Conservation (phyloP, 2,113 vertebrate genomes). For the Apteryx mantelli region DNA sequence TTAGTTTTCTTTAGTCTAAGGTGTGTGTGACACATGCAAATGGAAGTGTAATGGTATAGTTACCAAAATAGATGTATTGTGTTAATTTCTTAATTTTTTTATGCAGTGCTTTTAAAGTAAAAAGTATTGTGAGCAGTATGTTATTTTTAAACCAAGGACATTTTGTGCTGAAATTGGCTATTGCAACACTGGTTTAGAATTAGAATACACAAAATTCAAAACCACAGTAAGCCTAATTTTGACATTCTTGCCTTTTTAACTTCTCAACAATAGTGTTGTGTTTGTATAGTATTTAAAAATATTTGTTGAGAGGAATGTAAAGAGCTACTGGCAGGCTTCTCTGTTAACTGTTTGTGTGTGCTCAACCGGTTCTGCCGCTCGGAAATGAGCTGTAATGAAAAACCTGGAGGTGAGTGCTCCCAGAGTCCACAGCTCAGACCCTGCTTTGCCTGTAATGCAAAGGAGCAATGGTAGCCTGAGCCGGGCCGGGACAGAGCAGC, state of each 20-base stretch:
- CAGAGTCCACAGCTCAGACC: background rate
- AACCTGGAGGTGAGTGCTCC: background rate
- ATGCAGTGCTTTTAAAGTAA: slow-evolving; percentile 37
- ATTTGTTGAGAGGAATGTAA: slow-evolving; percentile 27
- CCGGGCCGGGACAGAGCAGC: background rate
- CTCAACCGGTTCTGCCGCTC: background rate
- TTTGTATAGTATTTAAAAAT: slow-evolving; percentile 51
- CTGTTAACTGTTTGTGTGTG: slow-evolving; percentile 3
- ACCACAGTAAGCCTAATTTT: slow-evolving; percentile 66
- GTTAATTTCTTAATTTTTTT: slow-evolving; percentile 14
- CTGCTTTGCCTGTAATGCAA: background rate
- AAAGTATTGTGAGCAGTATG: slow-evolving; percentile 16
- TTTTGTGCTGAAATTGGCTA: slow-evolving; percentile 57
- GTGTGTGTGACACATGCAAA: background rate
- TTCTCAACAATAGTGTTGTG: slow-evolving; percentile 52
- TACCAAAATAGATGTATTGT: slow-evolving; percentile 4
- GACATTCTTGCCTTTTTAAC: slow-evolving; percentile 48
- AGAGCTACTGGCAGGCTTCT: slow-evolving; percentile 40
- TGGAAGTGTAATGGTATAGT: background rate
- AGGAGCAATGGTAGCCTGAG: background rate
- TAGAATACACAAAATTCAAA: slow-evolving; percentile 60
- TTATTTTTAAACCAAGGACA: slow-evolving; percentile 66
- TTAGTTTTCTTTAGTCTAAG: background rate
- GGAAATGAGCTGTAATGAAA: background rate
- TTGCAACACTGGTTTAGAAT: slow-evolving; percentile 59